A percentile compares a stretch with the other conserved stretches of the same genome.
Evolutionary conservation across 2,797 vertebrate genomes (phyloP).

Genomic region (Falco rusticolus): DNA sequence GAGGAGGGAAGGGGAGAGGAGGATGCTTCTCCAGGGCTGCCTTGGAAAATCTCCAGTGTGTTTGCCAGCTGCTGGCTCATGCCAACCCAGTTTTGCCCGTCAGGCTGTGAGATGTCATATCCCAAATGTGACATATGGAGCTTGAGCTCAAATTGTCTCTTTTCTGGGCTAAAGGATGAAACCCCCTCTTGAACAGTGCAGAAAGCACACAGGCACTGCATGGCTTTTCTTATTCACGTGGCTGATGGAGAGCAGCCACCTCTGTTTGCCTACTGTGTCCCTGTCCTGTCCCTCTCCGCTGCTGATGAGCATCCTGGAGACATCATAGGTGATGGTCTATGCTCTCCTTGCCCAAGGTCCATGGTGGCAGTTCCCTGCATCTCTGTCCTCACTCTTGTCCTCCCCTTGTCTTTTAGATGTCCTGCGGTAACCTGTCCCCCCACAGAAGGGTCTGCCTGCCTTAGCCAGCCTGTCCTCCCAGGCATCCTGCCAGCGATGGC

Average conservation of each 20-base stretch:
- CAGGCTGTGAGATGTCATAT: background rate
- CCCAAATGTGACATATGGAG: background rate
- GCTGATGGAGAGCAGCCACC: background rate
- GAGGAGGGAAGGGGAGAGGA: background rate
- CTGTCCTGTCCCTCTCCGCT: background rate
- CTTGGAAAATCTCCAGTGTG: background rate
- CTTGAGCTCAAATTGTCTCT: background rate
- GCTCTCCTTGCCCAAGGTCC: background rate
- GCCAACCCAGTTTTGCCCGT: background rate
- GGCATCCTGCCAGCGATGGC: background rate
- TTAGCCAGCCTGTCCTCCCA: background rate
- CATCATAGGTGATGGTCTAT: fast-evolving
- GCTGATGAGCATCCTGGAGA: background rate
- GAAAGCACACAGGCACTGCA: fast-evolving
- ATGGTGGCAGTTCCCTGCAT: fast-evolving
- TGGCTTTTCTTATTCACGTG: background rate
- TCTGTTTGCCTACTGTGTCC: background rate
- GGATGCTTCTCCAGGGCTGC: background rate
- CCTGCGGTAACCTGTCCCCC: background rate
- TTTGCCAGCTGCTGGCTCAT: background rate
- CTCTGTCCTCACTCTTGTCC: background rate
- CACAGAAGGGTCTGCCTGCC: background rate
- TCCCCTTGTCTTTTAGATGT: constrained; percentile 41
- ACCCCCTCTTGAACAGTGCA: fast-evolving
- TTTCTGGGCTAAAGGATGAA: background rate